These are phyloP conservation scores for Littorina saxatilis DNA, from an alignment of 1,140 invertebrate species.

Conservation along the genomic window DNA sequence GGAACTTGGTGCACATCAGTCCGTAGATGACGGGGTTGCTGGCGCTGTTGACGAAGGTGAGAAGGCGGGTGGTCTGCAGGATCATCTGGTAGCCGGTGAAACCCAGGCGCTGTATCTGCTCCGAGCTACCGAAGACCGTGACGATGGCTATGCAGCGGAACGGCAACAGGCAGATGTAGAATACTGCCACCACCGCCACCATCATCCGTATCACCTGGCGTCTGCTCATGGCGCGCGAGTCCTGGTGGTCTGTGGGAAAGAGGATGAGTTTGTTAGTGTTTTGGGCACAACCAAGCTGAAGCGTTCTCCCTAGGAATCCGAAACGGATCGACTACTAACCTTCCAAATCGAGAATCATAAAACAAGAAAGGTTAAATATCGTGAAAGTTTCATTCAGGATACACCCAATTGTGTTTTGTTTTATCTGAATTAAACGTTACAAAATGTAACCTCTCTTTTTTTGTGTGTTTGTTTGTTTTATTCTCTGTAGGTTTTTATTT, in stretches of 20 bases:
- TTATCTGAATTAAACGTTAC: too few species aligned
- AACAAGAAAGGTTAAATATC: too few species aligned
- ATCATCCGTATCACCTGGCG: slow-evolving; percentile 88
- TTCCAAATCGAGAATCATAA: too few species aligned
- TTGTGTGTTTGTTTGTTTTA: too few species aligned
- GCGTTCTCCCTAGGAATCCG: too few species aligned
- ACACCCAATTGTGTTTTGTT: too few species aligned
- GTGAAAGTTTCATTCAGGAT: too few species aligned
- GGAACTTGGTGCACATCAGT: slow-evolving; percentile 67
- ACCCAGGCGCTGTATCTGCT: slow-evolving; percentile 82
- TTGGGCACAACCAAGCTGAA: too few species aligned
- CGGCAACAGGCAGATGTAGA: slow-evolving; percentile 92
- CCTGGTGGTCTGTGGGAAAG: slow-evolving; percentile 8
- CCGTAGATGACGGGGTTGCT: slow-evolving; percentile 72
- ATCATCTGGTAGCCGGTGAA: slow-evolving; percentile 89
- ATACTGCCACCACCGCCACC: slow-evolving; percentile 91
- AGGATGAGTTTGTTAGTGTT: too few species aligned
- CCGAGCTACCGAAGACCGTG: slow-evolving; percentile 80
- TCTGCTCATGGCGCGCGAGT: slow-evolving; percentile 27
- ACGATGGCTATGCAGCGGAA: slow-evolving; percentile 87
- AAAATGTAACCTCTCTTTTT: too few species aligned
- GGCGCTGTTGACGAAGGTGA: slow-evolving; percentile 69
- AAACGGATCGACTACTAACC: too few species aligned
- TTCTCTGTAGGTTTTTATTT: too few species aligned
- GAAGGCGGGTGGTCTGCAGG: slow-evolving; percentile 84